phyloP scores from a whole-genome alignment of 2,888 invertebrate species.

The Xylota segnis region DNA sequence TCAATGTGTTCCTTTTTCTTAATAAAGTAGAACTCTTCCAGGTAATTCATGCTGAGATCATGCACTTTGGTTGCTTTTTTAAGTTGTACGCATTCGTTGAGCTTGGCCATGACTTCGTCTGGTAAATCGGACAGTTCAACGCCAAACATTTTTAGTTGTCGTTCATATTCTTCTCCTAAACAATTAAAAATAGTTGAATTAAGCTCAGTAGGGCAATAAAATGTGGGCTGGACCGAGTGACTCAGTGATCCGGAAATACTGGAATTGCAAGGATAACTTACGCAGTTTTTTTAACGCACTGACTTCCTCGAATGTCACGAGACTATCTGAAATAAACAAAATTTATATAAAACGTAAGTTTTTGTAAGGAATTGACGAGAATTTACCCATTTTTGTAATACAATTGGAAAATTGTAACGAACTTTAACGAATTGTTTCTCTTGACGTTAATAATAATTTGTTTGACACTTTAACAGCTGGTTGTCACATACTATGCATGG shows the following conservation, averaged over 20 bases:
- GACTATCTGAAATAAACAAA: constrained; percentile 76
- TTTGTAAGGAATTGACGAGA: constrained; percentile 1
- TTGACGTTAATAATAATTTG: too few species aligned
- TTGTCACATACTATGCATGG: too few species aligned
- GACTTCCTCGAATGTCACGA: constrained; percentile 78
- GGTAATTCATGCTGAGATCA: constrained; percentile 78
- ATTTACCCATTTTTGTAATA: constrained; percentile 66
- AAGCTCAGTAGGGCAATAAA: background rate
- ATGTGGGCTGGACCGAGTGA: background rate
- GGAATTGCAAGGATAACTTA: constrained; percentile 36
- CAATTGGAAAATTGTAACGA: too few species aligned
- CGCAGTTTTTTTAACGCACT: constrained; percentile 78
- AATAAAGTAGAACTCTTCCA: constrained; percentile 80
- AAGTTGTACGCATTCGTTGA: constrained; percentile 80
- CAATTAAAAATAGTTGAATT: background rate
- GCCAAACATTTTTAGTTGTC: constrained; percentile 80
- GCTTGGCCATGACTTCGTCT: constrained; percentile 79
- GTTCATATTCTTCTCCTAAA: constrained; percentile 81
- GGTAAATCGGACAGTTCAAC: constrained; percentile 81
- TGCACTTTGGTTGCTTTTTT: constrained; percentile 79
- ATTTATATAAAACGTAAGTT: background rate
- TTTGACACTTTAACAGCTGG: too few species aligned
- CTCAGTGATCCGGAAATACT: background rate
- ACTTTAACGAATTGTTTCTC: too few species aligned
- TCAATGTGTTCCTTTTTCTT: constrained; percentile 80